Conservation (phyloP, 2,113 vertebrate species). For the Anser brachyrhynchus region DNA sequence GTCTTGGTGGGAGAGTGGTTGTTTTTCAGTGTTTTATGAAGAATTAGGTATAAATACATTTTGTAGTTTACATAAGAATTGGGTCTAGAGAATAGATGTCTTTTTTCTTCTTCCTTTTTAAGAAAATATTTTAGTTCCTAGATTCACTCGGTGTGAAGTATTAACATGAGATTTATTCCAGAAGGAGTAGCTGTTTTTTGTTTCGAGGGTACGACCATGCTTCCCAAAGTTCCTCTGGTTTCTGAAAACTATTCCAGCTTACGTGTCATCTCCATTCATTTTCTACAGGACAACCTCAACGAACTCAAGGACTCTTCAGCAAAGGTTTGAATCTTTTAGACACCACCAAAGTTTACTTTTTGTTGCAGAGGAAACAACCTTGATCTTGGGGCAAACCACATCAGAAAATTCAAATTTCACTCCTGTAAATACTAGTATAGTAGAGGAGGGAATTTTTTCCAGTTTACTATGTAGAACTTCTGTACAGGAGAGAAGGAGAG, state of each 20-base stretch:
- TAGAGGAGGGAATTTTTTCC: not conserved
- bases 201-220: slow-evolving; percentile 80
- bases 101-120: not conserved
- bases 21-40: slow-evolving; percentile 24
- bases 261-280: slow-evolving; percentile 99
- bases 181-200: slow-evolving; percentile 86
- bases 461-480: not conserved
- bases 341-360: slow-evolving; percentile 18
- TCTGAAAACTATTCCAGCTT: slow-evolving; percentile 92
- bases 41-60: not conserved
- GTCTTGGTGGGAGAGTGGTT: not conserved
- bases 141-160: slow-evolving; percentile 67
- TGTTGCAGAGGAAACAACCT: not conserved
- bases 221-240: slow-evolving; percentile 83
- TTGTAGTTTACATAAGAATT: slow-evolving; percentile 8
- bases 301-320: slow-evolving; percentile 97
- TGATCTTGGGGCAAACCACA: not conserved
- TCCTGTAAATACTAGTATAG: not conserved
- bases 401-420: not conserved
- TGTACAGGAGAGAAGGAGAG: not conserved
- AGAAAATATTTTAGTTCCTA: not conserved
- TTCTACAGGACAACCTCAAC: slow-evolving; percentile 99
- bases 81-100: slow-evolving; percentile 56
- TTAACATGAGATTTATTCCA: slow-evolving; percentile 83
- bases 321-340: slow-evolving; percentile 91